Evolutionary conservation across 2,888 invertebrate genomes (phyloP).

Genomic region (Platynereis dumerilii): DNA sequence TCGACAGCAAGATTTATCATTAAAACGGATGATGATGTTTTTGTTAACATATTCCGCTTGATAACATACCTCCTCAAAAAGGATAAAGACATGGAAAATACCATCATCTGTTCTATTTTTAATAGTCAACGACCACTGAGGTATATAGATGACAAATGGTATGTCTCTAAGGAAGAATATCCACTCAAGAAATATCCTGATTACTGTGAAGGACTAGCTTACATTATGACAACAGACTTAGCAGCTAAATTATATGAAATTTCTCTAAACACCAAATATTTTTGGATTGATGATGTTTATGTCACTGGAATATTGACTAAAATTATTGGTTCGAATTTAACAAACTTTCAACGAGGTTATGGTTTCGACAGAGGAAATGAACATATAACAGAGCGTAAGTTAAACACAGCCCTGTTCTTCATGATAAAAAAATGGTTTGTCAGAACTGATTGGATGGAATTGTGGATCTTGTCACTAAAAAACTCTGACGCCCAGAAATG

Average conservation of each 20-base stretch:
- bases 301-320: constrained; percentile 45
- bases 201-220: constrained; percentile 49
- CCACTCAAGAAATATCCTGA: constrained; percentile 40
- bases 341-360: constrained; percentile 9
- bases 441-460: no score
- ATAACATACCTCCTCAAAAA: constrained; percentile 52
- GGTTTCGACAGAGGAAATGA: constrained; percentile 16
- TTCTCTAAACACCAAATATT: constrained; percentile 37
- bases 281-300: constrained; percentile 53
- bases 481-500: no score
- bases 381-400: background rate
- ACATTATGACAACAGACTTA: constrained; percentile 40
- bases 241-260: constrained; percentile 33
- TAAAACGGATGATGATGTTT: constrained; percentile 50
- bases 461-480: no score
- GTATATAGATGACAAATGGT: constrained; percentile 42
- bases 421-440: no score
- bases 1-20: constrained; percentile 44
- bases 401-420: no score
- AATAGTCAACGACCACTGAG: constrained; percentile 36
- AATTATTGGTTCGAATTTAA: constrained; percentile 31
- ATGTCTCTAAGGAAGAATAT: constrained; percentile 31
- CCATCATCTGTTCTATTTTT: constrained; percentile 44
- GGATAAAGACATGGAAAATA: constrained; percentile 33
- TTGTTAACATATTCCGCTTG: constrained; percentile 67